phyloP scores from a whole-genome alignment of 2,888 invertebrate genomes.

The Odiellus spinosus region DNA sequence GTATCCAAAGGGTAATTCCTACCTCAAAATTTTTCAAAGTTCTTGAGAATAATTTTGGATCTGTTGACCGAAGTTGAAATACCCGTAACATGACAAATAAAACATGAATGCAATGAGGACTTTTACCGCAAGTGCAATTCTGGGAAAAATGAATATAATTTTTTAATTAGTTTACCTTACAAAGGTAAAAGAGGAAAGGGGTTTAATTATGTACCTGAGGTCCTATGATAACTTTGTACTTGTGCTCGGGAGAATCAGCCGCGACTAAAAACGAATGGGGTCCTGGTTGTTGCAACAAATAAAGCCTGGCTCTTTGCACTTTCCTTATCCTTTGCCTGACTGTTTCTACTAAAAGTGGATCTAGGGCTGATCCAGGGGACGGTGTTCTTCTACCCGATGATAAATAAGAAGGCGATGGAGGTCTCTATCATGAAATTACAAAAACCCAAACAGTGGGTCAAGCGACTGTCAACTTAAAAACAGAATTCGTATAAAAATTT shows the following conservation, averaged over 20 bases:
- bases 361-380: neutral
- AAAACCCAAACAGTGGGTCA: too few species aligned
- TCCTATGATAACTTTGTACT: slow-evolving; percentile 34
- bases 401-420: too few species aligned
- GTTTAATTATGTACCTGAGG: slow-evolving; percentile 27
- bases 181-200: neutral
- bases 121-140: slow-evolving; percentile 33
- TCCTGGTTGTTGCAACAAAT: slow-evolving; percentile 33
- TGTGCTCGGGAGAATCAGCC: slow-evolving; percentile 33
- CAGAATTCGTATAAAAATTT: too few species aligned
- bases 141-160: too few species aligned
- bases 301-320: slow-evolving; percentile 30
- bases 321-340: slow-evolving; percentile 19
- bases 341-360: slow-evolving; percentile 10
- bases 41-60: slow-evolving; percentile 30
- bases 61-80: slow-evolving; percentile 31
- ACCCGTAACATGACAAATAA: slow-evolving; percentile 36
- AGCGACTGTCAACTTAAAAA: too few species aligned
- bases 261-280: slow-evolving; percentile 34
- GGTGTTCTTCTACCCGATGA: neutral
- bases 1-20: slow-evolving; percentile 8
- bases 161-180: too few species aligned
- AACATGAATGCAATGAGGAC: slow-evolving; percentile 33
- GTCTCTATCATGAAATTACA: too few species aligned
- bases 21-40: slow-evolving; percentile 35